These are phyloP conservation scores for Polylopha cassiicola DNA, from an alignment of 2,888 invertebrate genomes.

Conservation along the genomic window DNA sequence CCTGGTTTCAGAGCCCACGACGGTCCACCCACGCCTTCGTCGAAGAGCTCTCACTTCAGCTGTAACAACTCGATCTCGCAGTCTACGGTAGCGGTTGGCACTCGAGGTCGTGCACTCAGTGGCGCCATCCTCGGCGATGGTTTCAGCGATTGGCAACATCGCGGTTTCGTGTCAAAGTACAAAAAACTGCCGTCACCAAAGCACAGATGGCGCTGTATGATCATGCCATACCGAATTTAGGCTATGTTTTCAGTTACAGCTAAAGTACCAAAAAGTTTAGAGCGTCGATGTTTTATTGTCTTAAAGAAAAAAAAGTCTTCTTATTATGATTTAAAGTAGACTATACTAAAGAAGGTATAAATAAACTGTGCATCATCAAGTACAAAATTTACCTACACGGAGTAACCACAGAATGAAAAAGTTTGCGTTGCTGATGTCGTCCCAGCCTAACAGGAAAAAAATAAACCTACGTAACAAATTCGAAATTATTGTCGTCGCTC, in stretches of 20 bases:
- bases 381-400: no score
- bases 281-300: no score
- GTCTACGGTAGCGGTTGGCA: slow-evolving; percentile 54
- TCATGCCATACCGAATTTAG: slow-evolving; percentile 18
- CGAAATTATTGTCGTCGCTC: no score
- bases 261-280: slow-evolving; percentile 20
- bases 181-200: slow-evolving; percentile 25
- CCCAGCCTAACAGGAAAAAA: no score
- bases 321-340: no score
- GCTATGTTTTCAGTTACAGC: no score
- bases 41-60: slow-evolving; percentile 72
- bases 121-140: slow-evolving; percentile 65
- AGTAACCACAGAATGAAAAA: no score
- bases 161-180: slow-evolving; percentile 20
- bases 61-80: slow-evolving; percentile 62
- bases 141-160: slow-evolving; percentile 69
- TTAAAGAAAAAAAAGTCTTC: no score
- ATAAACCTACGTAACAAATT: no score
- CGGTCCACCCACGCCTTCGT: slow-evolving; percentile 85
- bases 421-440: no score
- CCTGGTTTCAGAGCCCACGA: slow-evolving; percentile 86
- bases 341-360: no score
- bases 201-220: slow-evolving; percentile 42
- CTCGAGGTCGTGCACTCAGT: slow-evolving; percentile 41
- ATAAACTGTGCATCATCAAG: no score